Evolutionary conservation across 2,888 invertebrate genomes (phyloP).

Genomic region (Perizoma affinitatum): DNA sequence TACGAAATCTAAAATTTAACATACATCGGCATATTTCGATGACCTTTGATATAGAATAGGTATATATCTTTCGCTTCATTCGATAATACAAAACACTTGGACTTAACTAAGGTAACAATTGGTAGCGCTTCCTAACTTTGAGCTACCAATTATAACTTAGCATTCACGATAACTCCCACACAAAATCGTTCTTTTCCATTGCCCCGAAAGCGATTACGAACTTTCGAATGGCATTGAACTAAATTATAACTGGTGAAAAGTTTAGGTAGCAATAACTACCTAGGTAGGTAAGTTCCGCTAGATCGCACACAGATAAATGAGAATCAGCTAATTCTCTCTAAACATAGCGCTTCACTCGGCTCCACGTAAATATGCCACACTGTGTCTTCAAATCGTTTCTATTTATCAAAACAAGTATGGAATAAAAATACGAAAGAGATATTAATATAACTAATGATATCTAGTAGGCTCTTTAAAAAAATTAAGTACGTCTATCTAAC

Average conservation of each 20-base stretch:
- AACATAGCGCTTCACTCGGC: not conserved
- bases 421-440: too few relatives aligned
- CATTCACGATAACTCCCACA: slow-evolving; percentile 30
- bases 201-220: slow-evolving; percentile 42
- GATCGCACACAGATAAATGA: not conserved
- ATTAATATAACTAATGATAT: too few relatives aligned
- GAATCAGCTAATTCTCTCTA: slow-evolving; percentile 4
- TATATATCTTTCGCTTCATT: too few relatives aligned
- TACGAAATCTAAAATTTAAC: too few relatives aligned
- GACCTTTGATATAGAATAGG: too few relatives aligned
- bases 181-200: slow-evolving; percentile 41
- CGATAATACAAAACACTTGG: too few relatives aligned
- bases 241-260: slow-evolving; percentile 37
- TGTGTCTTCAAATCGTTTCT: too few relatives aligned
- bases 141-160: slow-evolving; percentile 7
- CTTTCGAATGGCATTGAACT: slow-evolving; percentile 46
- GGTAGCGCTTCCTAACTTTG: not conserved
- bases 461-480: too few relatives aligned
- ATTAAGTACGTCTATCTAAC: too few relatives aligned
- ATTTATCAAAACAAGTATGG: too few relatives aligned
- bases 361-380: too few relatives aligned
- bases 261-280: slow-evolving; percentile 12
- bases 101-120: not conserved
- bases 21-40: too few relatives aligned
- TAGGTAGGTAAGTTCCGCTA: slow-evolving; percentile 5